Conservation (phyloP, 2,888 invertebrate genomes). For the Cerastis leucographa region DNA sequence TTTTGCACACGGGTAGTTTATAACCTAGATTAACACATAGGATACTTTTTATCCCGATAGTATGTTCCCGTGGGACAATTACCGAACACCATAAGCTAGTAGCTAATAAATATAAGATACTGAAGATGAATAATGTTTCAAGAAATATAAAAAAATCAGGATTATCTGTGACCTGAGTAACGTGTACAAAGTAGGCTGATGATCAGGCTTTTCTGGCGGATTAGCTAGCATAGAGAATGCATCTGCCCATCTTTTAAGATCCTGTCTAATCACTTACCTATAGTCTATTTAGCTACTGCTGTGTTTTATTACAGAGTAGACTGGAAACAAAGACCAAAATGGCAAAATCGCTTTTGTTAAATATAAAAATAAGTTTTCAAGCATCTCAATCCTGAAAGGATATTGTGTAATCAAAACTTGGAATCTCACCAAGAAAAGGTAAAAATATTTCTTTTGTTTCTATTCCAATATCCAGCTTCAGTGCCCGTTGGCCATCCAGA, state of each 20-base stretch:
- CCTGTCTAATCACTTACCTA: neutral
- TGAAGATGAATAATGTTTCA: too few species aligned
- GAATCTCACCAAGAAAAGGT: conserved; percentile 19
- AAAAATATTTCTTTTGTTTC: conserved; percentile 12
- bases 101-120: too few species aligned
- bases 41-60: too few species aligned
- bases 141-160: too few species aligned
- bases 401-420: conserved; percentile 45
- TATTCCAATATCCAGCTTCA: conserved; percentile 35
- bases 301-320: neutral
- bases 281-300: neutral
- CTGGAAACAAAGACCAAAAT: neutral
- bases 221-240: neutral
- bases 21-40: too few species aligned
- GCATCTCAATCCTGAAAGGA: conserved; percentile 5
- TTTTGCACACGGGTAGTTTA: too few species aligned
- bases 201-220: neutral
- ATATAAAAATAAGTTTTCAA: neutral
- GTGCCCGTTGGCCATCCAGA: neutral
- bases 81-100: too few species aligned
- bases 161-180: too few species aligned
- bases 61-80: too few species aligned
- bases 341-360: neutral
- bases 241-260: neutral
- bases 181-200: neutral